These are phyloP conservation scores for Pleuronectes platessa DNA, from an alignment of 2,113 vertebrate species.

Conservation along the genomic window DNA sequence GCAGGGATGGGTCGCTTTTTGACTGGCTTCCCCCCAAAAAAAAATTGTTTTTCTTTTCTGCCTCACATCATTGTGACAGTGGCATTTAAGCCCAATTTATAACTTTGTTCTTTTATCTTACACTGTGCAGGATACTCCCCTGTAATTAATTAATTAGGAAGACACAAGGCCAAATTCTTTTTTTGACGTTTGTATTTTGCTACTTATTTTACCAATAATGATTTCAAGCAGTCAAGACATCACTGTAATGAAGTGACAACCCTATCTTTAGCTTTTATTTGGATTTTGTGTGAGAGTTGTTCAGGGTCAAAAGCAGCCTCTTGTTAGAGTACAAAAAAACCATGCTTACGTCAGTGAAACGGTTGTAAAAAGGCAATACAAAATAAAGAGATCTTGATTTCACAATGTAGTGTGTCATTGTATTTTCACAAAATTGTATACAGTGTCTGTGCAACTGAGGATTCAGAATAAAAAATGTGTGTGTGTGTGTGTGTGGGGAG, in stretches of 20 bases:
- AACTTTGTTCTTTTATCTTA: slow-evolving; percentile 53
- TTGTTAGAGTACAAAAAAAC: slow-evolving; percentile 49
- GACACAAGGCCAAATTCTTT: slow-evolving; percentile 60
- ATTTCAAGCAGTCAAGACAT: slow-evolving; percentile 40
- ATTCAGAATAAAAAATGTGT: not conserved
- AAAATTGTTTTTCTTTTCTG: not conserved
- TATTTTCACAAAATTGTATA: not conserved
- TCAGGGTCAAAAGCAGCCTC: slow-evolving; percentile 44
- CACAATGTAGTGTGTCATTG: slow-evolving; percentile 21
- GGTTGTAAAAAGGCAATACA: slow-evolving; percentile 74
- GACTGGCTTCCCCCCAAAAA: slow-evolving; percentile 1
- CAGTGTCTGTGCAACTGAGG: not conserved
- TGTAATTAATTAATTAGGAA: slow-evolving; percentile 36
- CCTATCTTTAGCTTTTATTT: slow-evolving; percentile 61
- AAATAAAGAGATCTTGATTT: slow-evolving; percentile 71
- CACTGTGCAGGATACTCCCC: slow-evolving; percentile 33
- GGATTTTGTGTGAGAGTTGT: slow-evolving; percentile 47
- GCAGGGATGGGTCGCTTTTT: slow-evolving; percentile 35
- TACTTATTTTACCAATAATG: slow-evolving; percentile 69
- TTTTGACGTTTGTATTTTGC: slow-evolving; percentile 61
- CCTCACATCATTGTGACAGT: slow-evolving; percentile 56
- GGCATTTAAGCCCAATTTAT: slow-evolving; percentile 46
- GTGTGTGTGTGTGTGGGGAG: no score
- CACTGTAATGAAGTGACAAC: slow-evolving; percentile 21
- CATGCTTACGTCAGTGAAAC: slow-evolving; percentile 57